Evolutionary conservation across 2,888 invertebrate species (phyloP).

Genomic region (Seira musarum): DNA sequence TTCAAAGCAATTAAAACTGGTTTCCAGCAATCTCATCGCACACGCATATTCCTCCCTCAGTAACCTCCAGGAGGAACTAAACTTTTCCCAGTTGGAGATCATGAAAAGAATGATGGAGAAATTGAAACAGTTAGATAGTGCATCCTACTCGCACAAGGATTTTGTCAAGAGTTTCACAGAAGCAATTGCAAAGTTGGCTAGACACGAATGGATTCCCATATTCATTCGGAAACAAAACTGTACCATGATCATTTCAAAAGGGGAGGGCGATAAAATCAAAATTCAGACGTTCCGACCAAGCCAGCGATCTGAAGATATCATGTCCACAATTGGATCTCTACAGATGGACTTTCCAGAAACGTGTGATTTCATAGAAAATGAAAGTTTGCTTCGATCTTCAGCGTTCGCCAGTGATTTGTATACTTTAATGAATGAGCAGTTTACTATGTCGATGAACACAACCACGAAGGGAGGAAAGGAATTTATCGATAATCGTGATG

Average conservation of each 20-base stretch:
- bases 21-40: too few relatives aligned
- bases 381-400: background rate
- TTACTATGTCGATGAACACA: background rate
- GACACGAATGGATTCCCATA: background rate
- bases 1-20: too few relatives aligned
- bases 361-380: constrained; percentile 7
- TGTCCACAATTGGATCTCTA: background rate
- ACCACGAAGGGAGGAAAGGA: background rate
- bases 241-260: background rate
- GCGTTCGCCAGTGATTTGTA: background rate
- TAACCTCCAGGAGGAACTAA: too few relatives aligned
- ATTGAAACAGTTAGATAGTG: too few relatives aligned
- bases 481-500: constrained; percentile 11
- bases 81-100: too few relatives aligned
- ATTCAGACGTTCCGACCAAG: constrained; percentile 27
- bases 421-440: background rate
- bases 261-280: background rate
- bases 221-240: constrained; percentile 37
- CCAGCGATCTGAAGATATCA: constrained; percentile 13
- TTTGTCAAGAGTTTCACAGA: too few relatives aligned
- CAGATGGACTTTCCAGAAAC: constrained; percentile 16
- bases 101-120: too few relatives aligned
- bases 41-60: too few relatives aligned
- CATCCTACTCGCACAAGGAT: too few relatives aligned
- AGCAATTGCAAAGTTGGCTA: background rate